phyloP scores from a whole-genome alignment of 37 sponge, comb jelly and placozoan genomes.

The Aphrocallistes beatrix region DNA sequence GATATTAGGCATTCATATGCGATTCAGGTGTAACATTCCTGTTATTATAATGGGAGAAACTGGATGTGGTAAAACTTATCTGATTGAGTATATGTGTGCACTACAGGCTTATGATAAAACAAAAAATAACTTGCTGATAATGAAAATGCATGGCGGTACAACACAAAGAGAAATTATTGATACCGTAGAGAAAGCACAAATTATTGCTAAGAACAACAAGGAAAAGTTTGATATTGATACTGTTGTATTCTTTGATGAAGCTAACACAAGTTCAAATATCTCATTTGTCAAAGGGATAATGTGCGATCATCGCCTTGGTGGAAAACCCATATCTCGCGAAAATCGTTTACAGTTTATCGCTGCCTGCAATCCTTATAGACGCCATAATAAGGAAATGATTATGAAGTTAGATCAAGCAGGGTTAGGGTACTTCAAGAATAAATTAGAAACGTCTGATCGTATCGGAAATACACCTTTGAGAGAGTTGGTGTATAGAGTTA shows the following conservation, averaged over 20 bases:
- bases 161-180: not conserved
- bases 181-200: constrained; percentile 16
- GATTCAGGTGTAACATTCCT: constrained; percentile 27
- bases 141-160: constrained; percentile 20
- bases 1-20: constrained; percentile 27
- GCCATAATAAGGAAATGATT: constrained; percentile 10
- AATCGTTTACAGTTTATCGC: constrained; percentile 27
- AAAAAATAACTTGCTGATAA: not conserved
- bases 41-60: constrained; percentile 39
- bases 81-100: constrained; percentile 17
- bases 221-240: constrained; percentile 20
- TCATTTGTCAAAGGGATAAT: constrained; percentile 37
- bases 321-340: not conserved
- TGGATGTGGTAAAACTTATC: constrained; percentile 34
- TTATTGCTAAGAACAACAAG: constrained; percentile 10
- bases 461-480: constrained; percentile 62
- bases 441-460: not conserved
- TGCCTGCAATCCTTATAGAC: constrained; percentile 30
- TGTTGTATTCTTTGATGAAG: too few species aligned
- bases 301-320: constrained; percentile 29
- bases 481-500: constrained; percentile 76
- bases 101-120: constrained; percentile 10
- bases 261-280: too few species aligned
- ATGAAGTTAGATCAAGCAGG: constrained; percentile 2
- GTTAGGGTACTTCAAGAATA: not conserved